Evolutionary conservation across 2,797 vertebrate genomes (phyloP).

Genomic region (Tokudaia muenninki): DNA sequence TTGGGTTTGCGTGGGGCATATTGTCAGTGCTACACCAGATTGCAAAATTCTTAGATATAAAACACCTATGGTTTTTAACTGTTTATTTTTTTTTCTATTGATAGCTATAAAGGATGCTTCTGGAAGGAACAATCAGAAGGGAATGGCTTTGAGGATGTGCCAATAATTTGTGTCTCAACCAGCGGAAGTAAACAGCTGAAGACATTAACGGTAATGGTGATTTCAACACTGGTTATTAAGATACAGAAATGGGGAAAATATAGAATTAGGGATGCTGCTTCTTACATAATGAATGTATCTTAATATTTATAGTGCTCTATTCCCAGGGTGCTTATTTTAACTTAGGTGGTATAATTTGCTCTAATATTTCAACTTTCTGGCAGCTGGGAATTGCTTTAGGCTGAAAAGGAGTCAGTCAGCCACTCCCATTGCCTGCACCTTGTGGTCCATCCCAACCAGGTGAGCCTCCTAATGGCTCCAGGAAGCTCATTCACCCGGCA

Average conservation of each 20-base stretch:
- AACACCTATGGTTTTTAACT: conserved; percentile 22
- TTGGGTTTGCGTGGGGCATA: background rate
- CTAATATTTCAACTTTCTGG: conserved; percentile 69
- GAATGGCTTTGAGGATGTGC: conserved; percentile 8
- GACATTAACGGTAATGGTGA: conserved; percentile 4
- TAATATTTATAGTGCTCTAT: conserved; percentile 54
- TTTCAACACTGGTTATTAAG: conserved; percentile 30
- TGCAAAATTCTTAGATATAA: background rate
- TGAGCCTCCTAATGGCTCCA: conserved; percentile 12
- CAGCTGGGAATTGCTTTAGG: conserved; percentile 65
- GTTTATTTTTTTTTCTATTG: conserved; percentile 5
- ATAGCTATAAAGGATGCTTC: conserved; percentile 44
- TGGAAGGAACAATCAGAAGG: background rate
- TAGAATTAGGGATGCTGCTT: background rate
- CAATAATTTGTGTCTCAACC: background rate
- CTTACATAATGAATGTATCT: conserved; percentile 49
- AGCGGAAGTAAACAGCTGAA: conserved; percentile 38
- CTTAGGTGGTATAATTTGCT: conserved; percentile 64
- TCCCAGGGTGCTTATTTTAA: conserved; percentile 68
- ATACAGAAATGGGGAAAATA: conserved; percentile 15
- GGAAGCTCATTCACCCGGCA: background rate
- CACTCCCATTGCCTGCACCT: background rate
- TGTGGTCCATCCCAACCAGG: background rate
- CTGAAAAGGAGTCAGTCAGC: conserved; percentile 36
- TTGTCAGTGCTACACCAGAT: conserved; percentile 3